Evolutionary conservation across 2,113 vertebrate genomes (phyloP), one percentile per base, ranked within the genome.

Genomic region (Thryonomys swinderianus): DNA sequence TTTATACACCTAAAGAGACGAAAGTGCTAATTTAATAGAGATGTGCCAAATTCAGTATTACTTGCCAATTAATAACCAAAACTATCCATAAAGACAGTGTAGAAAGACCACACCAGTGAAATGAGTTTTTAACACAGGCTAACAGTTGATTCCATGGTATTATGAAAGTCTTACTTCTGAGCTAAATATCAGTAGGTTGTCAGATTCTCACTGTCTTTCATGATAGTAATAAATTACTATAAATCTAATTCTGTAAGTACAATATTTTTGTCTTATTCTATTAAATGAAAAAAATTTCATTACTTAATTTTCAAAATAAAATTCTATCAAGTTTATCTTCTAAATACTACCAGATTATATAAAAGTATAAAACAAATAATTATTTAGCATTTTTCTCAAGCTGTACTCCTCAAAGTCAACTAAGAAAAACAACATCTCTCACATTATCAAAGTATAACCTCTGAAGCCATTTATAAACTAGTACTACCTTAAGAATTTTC

Each of bases 361-460:
- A 61, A 90, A 96, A 97, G 37, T 93, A 93, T 90, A 97, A 96
- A 95, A 95, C 37, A 96, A 90, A 73, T 76, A 79, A 79, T 51
- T 10, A 96, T 53, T 95, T 83, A 91, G 61, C 82, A 95, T 88
- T 96, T 97, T 76, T 84, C 92, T 96, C 94, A 95, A 91, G 96
- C 96, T 94, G 62, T 80, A 87, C n/a, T 97, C 96, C 97, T 94
- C 92, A 98, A 91, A 97, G 85, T 90, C 91, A 97, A 97, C 92
- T 96, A 76, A 76, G 92, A 96, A 97, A 98, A 97, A 98, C 92
- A 97, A 93, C 66, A 59, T 87, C 89, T 94, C 96, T 97, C 96
- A 96, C 45, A 14, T 64, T 96, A 97, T 81, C 66, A 32, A 89
- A 85, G 42, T 95, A 96, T 61, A 97, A 96, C 57, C 61, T 98